Conservation (phyloP, 1,140 invertebrate species). For the Trypoxylus dichotomus region DNA sequence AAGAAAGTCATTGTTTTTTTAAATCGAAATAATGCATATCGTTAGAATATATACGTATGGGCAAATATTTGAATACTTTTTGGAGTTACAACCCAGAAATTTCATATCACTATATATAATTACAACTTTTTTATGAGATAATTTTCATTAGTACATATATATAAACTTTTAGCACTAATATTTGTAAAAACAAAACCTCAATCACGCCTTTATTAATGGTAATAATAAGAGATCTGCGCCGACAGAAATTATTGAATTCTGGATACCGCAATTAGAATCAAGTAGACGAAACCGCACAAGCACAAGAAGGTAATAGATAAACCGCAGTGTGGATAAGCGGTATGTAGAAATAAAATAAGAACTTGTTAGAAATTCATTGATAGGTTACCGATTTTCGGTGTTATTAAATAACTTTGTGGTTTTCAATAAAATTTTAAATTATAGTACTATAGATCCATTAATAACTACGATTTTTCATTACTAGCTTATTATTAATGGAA, state of each 20-base stretch:
- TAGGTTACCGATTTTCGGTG: neutral
- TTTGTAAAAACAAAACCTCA: neutral
- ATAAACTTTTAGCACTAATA: neutral
- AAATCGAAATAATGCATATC: no score
- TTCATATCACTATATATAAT: no score
- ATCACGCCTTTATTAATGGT: neutral
- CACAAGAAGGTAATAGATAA: neutral
- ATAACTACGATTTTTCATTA: neutral
- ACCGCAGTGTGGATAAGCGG: neutral
- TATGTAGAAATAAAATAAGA: neutral
- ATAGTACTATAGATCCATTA: neutral
- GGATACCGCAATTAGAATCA: neutral
- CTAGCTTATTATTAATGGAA: no score
- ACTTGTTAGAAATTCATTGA: neutral
- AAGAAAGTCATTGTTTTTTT: no score
- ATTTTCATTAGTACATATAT: no score
- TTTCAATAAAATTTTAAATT: neutral
- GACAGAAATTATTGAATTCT: neutral
- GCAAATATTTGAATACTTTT: no score
- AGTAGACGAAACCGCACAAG: neutral
- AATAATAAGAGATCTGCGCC: neutral
- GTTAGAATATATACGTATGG: no score
- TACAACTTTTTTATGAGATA: no score
- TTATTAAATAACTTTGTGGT: neutral
- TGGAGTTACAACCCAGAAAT: no score